Evolutionary conservation across 2,888 invertebrate species (phyloP), one percentile per base, ranked within the genome.

Genomic region (Schizaphis graminum): DNA sequence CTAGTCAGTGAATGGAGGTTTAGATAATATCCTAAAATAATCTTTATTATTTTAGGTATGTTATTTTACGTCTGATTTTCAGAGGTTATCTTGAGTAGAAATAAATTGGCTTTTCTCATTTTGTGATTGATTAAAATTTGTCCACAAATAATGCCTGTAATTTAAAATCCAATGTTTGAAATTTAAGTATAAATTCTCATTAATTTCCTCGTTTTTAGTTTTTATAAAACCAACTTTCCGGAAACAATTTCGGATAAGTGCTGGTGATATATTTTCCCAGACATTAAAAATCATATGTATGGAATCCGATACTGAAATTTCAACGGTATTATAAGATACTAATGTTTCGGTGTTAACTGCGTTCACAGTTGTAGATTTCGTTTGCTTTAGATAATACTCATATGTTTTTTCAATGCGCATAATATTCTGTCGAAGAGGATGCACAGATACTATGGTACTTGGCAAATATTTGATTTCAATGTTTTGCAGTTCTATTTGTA

Each of bases 381-480:
- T 41, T 41, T n/a, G 88, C 57, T 77, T 77, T 35, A 77, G 35
- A 77, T 77, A 41, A 3, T 57, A 10, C 16, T 89, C 89, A 28
- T 44, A 89, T 41, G 35, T 44, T 44, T 89, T 89, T 26, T 41
- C 89, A 16, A 44, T 28, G 44, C 89, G 89, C 56, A 44, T 57
- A 57, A 89, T 89, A 44, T 57, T 26, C 57, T 28, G 57, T 13
- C 89, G 57, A 4, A 89, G 89, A 11, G 89, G 89, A 26, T 89
- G 89, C 2, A 57, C 57, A 8, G 57, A 77, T 8, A 77, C 21
- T 35, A 77, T 35, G 77, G 8, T 77, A 35, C 44, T 57, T 7
- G 89, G 89, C 21, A 89, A 44, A 28, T 89, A 89, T 44, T 44
- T 89, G 7, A 89, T 57, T 26, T 89, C 57, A 28, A 89, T 57